Percentiles rank a stretch among this genome's conserved stretches.
Evolutionary conservation across 2,888 invertebrate species (phyloP).

Genomic region (Stenchaetothrips biformis): DNA sequence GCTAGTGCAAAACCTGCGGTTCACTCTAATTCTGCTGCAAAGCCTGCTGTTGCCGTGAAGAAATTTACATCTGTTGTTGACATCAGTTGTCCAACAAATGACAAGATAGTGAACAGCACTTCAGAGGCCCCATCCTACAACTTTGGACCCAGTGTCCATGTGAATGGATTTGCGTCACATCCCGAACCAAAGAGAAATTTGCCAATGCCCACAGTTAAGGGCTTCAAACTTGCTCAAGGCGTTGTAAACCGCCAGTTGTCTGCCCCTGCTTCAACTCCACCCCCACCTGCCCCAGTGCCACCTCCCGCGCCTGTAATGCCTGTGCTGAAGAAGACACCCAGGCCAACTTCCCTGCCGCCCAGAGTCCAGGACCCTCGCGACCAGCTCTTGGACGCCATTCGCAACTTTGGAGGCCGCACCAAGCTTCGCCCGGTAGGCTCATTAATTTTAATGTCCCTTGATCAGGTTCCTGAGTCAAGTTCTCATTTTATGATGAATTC

Average conservation of each 20-base stretch:
- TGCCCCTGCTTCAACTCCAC: neutral
- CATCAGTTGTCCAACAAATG: conserved; percentile 34
- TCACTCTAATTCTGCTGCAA: neutral
- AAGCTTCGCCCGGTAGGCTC: conserved; percentile 37
- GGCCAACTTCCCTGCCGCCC: conserved; percentile 34
- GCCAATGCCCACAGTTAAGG: conserved; percentile 40
- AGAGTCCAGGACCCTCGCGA: conserved; percentile 55
- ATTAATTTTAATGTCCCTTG: conserved; percentile 27
- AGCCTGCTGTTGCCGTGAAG: conserved; percentile 34
- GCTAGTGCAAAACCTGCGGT: neutral
- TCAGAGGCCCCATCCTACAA: neutral
- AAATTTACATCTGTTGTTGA: conserved; percentile 43
- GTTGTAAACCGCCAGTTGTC: conserved; percentile 8
- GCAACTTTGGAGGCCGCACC: conserved; percentile 55
- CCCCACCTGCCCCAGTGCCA: conserved; percentile 30
- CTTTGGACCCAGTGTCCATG: conserved; percentile 30
- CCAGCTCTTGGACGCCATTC: conserved; percentile 64
- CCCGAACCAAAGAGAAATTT: conserved; percentile 34
- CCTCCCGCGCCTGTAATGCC: conserved; percentile 37
- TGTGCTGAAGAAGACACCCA: conserved; percentile 36
- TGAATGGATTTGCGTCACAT: neutral
- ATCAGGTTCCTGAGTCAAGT: neutral
- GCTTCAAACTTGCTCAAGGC: conserved; percentile 38
- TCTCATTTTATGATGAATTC: neutral
- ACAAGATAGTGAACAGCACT: neutral